A percentile compares a stretch with the other conserved stretches of the same genome.
Evolutionary conservation across 1,140 invertebrate genomes (phyloP).

Genomic region (Orchestia grillus): DNA sequence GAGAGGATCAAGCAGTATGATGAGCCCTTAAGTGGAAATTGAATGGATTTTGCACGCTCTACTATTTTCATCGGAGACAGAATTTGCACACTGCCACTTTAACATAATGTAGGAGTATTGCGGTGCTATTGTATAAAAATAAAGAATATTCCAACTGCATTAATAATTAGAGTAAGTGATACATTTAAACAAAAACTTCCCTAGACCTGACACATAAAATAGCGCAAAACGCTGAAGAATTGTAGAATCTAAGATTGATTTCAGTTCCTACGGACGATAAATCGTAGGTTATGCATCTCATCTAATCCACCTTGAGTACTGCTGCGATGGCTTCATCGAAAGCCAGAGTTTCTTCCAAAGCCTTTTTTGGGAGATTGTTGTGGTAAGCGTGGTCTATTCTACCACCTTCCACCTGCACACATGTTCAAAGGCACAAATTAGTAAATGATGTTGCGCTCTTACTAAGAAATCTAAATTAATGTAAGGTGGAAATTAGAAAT

Average conservation of each 20-base stretch:
- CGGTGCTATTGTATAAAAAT: background rate
- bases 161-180: background rate
- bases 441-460: no score
- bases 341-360: constrained; percentile 83
- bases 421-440: background rate
- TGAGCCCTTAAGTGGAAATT: background rate
- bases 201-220: background rate
- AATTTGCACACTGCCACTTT: background rate
- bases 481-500: no score
- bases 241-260: no score
- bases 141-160: background rate
- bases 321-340: constrained; percentile 81
- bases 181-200: background rate
- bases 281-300: background rate
- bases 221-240: background rate
- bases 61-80: background rate
- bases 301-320: constrained; percentile 75
- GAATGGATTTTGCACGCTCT: background rate
- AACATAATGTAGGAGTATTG: background rate
- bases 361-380: constrained; percentile 79
- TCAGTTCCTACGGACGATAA: no score
- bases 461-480: no score
- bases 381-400: constrained; percentile 71
- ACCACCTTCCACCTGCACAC: constrained; percentile 74
- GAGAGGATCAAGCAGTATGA: background rate